These are phyloP conservation scores for Trissonchulus latispiculum DNA, from an alignment of 2,888 invertebrate genomes.

Conservation along the genomic window DNA sequence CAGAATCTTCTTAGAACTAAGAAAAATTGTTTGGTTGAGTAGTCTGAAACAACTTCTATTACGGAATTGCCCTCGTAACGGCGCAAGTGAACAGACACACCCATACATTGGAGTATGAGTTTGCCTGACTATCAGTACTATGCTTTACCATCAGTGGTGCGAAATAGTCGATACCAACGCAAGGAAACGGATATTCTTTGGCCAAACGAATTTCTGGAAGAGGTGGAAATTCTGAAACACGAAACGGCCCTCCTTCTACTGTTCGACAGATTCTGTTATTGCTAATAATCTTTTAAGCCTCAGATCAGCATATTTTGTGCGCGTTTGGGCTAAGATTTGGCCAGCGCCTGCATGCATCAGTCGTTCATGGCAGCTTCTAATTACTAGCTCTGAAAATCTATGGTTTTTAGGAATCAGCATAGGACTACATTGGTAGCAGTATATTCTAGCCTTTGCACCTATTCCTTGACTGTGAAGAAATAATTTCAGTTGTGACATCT, in stretches of 20 bases:
- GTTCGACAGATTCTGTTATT: conserved; percentile 1
- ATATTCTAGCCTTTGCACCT: no score
- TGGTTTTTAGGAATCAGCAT: no score
- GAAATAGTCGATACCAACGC: conserved; percentile 35
- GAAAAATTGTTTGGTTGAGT: conserved; percentile 39
- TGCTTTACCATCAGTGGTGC: conserved; percentile 41
- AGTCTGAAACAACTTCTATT: conserved; percentile 41
- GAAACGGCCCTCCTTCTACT: conserved; percentile 2
- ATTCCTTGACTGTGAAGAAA: no score
- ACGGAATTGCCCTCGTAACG: conserved; percentile 41
- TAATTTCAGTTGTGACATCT: no score
- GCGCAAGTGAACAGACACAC: conserved; percentile 46
- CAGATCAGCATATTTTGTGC: no score
- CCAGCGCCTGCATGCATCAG: no score
- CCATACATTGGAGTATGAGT: conserved; percentile 36
- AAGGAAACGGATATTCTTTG: background rate
- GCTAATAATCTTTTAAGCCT: no score
- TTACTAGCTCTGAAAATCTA: no score
- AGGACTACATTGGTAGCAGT: no score
- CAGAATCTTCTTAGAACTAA: conserved; percentile 39
- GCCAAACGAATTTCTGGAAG: background rate
- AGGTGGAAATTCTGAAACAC: background rate
- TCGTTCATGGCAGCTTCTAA: no score
- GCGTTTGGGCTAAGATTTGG: no score
- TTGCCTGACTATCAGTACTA: conserved; percentile 30